Percentiles rank a stretch among this genome's conserved stretches.
phyloP scores from a whole-genome alignment of 2,888 invertebrate genomes.

The Penaeus monodon region DNA sequence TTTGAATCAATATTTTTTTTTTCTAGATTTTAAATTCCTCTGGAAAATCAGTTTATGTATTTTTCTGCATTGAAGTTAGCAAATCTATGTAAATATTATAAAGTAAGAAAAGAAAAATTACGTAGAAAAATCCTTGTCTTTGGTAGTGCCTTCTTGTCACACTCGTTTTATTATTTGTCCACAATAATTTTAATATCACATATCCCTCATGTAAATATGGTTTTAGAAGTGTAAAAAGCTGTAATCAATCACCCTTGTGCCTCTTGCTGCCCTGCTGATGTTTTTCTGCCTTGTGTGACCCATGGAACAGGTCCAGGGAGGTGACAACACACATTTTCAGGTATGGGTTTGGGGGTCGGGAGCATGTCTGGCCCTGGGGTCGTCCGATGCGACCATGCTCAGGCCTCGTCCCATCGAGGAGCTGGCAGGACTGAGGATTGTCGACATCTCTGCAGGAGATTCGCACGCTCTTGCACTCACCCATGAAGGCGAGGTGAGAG shows the following conservation, averaged over 20 bases:
- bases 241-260: constrained; percentile 1
- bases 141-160: no score
- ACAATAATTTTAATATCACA: no score
- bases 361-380: constrained; percentile 75
- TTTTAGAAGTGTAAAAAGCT: neutral
- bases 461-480: constrained; percentile 77
- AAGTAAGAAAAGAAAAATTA: no score
- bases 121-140: no score
- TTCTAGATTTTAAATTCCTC: no score
- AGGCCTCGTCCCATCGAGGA: constrained; percentile 75
- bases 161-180: no score
- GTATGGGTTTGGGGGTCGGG: constrained; percentile 78
- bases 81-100: no score
- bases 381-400: constrained; percentile 74
- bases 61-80: no score
- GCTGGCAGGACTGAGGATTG: constrained; percentile 71
- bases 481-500: constrained; percentile 69
- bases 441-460: constrained; percentile 77
- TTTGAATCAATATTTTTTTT: no score
- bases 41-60: no score
- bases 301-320: constrained; percentile 44
- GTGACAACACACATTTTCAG: constrained; percentile 67
- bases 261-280: constrained; percentile 36
- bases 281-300: constrained; percentile 37
- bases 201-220: neutral